Evolutionary conservation across 2,797 vertebrate genomes (phyloP), one percentile per base, ranked within the genome.

Genomic region (Spea hammondii): DNA sequence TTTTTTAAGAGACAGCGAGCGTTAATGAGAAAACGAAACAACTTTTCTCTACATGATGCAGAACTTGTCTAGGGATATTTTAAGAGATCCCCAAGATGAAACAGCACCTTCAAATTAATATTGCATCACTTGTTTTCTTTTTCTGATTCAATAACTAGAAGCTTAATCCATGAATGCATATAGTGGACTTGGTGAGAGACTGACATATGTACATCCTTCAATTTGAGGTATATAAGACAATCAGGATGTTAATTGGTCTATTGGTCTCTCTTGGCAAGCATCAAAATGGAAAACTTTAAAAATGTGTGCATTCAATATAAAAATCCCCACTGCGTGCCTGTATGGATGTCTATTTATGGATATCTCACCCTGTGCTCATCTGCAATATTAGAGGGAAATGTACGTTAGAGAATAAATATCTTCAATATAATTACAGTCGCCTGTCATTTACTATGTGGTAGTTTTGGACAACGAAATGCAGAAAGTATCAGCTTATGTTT

Each of bases 281-380:
- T 10, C 55, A 44, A 46, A 5, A 12, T 4, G 32, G 13, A 71
- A 53, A 65, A 45, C 10, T 32, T 32, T 32, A 65, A n/a, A 65
- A 65, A 65, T 62, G 54, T 14, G 32, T 46, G 47, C 47, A 53
- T 70, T 68, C 48, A 17, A 49, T 11, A 50, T 47, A 66, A 65
- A 11, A 48, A 9, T 10, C 7, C 32, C 14, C 49, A 51, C 11
- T 54, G 44, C 11, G 49, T 4, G 13, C 7, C 32, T 46, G 45
- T 8, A 4, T 77, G 68, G 70, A 75, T 55, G 64, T 54, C 68
- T 59, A 65, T 71, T 65, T 60, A 78, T 71, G n/a, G 65, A 78
- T 65, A 65, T 71, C 65, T 54, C 6, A 65, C 65, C 45, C 65
- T 44, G 48, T 54, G 54, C 48, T n/a, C 54, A 70, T 62, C 44